Conservation (phyloP, 2,888 invertebrate species). For the Limnephilus lunatus region DNA sequence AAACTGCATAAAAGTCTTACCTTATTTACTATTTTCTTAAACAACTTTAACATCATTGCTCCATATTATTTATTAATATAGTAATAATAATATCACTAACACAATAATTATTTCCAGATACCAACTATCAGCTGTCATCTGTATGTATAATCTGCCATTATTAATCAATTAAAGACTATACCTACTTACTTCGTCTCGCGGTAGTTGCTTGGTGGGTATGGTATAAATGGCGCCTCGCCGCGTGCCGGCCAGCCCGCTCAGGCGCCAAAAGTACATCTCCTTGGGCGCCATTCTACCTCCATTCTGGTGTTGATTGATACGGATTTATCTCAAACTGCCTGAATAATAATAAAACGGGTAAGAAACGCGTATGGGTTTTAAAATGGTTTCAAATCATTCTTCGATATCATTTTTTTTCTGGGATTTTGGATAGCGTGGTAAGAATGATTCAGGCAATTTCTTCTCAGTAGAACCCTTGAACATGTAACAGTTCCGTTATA, state of each 20-base stretch:
- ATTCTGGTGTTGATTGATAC: background rate
- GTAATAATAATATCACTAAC: background rate
- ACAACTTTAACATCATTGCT: no score
- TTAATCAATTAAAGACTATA: background rate
- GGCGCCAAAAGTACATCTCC: background rate
- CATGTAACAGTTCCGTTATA: no score
- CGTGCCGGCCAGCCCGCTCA: background rate
- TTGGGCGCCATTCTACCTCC: background rate
- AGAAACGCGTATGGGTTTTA: background rate
- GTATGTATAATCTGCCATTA: background rate
- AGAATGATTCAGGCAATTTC: no score
- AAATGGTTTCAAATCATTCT: background rate
- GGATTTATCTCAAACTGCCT: background rate
- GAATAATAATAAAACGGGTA: background rate
- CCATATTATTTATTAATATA: background rate
- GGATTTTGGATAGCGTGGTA: no score
- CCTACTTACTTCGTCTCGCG: background rate
- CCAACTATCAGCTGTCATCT: background rate
- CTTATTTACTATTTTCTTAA: no score
- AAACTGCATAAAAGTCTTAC: no score
- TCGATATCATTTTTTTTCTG: background rate
- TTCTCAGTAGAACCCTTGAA: no score
- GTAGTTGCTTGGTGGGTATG: background rate
- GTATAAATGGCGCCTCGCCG: background rate
- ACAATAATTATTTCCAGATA: background rate